A percentile compares a stretch with the other conserved stretches of the same genome.
These are phyloP conservation scores for Zele albiditarsus DNA, from an alignment of 2,888 invertebrate genomes.

Conservation along the genomic window DNA sequence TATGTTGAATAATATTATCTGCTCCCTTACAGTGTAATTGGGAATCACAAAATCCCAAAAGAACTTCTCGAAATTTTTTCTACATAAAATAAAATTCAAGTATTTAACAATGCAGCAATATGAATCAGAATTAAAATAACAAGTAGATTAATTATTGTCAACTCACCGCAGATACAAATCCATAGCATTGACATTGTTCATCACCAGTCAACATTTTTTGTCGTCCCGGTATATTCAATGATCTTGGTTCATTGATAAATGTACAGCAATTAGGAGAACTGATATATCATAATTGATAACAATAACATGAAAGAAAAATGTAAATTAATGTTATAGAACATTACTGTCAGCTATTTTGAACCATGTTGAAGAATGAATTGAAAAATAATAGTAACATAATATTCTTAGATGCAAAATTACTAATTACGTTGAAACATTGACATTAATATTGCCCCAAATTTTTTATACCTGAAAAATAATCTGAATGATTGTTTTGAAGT, in stretches of 20 bases:
- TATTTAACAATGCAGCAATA: not conserved
- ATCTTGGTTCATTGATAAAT: not conserved
- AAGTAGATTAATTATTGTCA: not conserved
- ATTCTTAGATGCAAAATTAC: too few relatives aligned
- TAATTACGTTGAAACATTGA: too few relatives aligned
- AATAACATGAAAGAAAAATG: not conserved
- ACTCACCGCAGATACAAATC: not conserved
- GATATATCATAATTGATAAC: not conserved
- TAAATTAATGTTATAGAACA: not conserved
- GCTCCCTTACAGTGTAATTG: not conserved
- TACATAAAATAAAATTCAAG: not conserved
- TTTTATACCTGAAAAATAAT: conserved; percentile 3
- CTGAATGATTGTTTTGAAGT: not conserved
- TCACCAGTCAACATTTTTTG: not conserved
- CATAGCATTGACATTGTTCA: conserved; percentile 6
- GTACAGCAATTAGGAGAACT: not conserved
- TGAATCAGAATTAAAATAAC: too few relatives aligned
- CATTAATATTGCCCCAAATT: not conserved
- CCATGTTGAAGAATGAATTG: too few relatives aligned
- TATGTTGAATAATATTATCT: not conserved
- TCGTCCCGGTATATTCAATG: not conserved
- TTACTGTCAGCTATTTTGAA: too few relatives aligned
- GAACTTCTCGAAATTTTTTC: not conserved
- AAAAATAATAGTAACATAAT: too few relatives aligned
- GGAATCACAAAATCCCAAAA: not conserved